phyloP scores from a whole-genome alignment of 1,140 invertebrate genomes.

The Drosophila biarmipes region DNA sequence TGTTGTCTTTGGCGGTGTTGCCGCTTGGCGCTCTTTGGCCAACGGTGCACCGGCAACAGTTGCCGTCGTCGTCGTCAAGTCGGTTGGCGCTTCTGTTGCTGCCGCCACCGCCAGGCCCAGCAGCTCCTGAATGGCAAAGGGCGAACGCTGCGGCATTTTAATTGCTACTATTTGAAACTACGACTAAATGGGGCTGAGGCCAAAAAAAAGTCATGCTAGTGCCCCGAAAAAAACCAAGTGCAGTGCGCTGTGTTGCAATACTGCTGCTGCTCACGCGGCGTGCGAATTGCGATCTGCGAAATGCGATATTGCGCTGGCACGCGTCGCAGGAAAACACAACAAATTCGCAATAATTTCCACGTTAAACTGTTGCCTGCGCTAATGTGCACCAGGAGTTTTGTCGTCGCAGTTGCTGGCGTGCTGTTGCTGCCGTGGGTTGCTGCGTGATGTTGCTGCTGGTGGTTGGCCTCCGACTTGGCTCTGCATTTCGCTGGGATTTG shows the following conservation, averaged over 20 bases:
- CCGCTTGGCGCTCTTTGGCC: conserved; percentile 33
- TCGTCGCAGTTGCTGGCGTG: conserved; percentile 52
- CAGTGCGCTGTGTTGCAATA: background rate
- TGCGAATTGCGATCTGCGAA: background rate
- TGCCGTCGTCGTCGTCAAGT: conserved; percentile 35
- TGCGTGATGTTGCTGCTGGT: conserved; percentile 44
- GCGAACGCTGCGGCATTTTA: conserved; percentile 91
- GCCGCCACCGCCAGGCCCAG: conserved; percentile 87
- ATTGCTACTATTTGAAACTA: conserved; percentile 1
- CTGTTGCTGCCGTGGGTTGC: conserved; percentile 35
- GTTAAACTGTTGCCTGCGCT: conserved; percentile 84
- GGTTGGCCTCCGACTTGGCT: conserved; percentile 46
- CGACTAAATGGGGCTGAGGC: background rate
- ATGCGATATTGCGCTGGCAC: conserved; percentile 35
- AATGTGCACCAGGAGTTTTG: conserved; percentile 82
- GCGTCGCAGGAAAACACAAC: conserved; percentile 75
- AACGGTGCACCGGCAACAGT: conserved; percentile 1
- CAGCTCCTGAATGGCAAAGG: conserved; percentile 96
- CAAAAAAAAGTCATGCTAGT: background rate
- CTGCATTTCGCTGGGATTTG: conserved; percentile 14
- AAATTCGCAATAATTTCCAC: conserved; percentile 85
- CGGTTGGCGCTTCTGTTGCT: conserved; percentile 52
- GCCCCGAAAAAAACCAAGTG: background rate
- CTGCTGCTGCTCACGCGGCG: background rate
- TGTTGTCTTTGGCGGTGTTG: conserved; percentile 46